Evolutionary conservation across 2,888 invertebrate species (phyloP).

Genomic region (Antheraea assamensis): DNA sequence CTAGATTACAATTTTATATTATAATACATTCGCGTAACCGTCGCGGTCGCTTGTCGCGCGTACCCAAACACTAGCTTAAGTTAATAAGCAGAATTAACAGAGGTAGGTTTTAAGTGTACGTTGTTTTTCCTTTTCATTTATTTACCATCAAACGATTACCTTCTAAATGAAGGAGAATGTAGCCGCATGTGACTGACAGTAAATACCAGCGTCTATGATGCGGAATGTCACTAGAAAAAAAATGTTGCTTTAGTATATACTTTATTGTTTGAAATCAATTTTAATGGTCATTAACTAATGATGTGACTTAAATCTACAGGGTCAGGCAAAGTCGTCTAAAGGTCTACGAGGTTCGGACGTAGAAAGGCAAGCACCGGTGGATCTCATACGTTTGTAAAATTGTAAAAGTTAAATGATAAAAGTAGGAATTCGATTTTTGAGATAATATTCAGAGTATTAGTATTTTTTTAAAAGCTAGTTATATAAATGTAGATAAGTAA

Average conservation of each 20-base stretch:
- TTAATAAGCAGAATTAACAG: background rate
- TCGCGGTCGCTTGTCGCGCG: background rate
- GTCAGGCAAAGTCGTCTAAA: too few species aligned
- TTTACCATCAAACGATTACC: background rate
- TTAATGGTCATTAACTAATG: too few species aligned
- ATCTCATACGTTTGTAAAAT: too few species aligned
- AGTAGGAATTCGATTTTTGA: too few species aligned
- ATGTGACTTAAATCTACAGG: too few species aligned
- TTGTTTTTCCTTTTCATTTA: background rate
- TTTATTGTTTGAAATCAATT: too few species aligned
- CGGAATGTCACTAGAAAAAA: conserved; percentile 19
- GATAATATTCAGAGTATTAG: too few species aligned
- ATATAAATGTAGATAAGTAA: too few species aligned
- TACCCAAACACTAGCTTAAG: background rate
- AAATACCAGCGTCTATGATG: conserved; percentile 13
- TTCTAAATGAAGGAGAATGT: background rate
- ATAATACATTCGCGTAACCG: background rate
- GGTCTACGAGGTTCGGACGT: too few species aligned
- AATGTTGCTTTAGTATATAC: background rate
- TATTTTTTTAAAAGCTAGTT: too few species aligned
- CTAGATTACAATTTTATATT: background rate
- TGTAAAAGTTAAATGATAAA: too few species aligned
- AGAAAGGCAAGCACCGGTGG: too few species aligned
- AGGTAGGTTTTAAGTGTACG: background rate
- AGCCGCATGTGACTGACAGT: conserved; percentile 1